phyloP scores from a whole-genome alignment of 2,113 vertebrate genomes.

The Bos indicus region DNA sequence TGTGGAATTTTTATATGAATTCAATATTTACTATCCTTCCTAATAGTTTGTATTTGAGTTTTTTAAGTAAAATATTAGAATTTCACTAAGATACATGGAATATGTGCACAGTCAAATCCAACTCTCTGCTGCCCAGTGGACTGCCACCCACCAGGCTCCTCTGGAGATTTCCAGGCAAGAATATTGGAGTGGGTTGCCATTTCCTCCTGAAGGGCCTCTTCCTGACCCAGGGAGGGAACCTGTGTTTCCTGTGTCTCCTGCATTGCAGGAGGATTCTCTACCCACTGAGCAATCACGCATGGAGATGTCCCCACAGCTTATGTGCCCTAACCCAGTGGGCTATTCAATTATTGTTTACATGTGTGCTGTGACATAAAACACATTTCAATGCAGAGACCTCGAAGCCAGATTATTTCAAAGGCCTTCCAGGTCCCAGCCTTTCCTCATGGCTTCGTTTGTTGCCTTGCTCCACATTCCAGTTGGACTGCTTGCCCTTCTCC shows the following conservation, averaged over 20 bases:
- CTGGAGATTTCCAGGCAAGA: background rate
- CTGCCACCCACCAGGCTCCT: background rate
- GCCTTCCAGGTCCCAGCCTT: background rate
- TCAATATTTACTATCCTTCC: background rate
- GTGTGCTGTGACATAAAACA: background rate
- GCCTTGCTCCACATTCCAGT: background rate
- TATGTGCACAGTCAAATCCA: background rate
- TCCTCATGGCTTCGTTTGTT: background rate
- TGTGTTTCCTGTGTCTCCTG: background rate
- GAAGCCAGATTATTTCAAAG: background rate
- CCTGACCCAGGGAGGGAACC: background rate
- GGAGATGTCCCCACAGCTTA: background rate
- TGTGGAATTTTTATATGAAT: background rate
- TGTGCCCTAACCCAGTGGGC: background rate
- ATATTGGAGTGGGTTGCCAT: background rate
- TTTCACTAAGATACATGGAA: background rate
- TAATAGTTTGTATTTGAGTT: background rate
- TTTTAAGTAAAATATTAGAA: background rate
- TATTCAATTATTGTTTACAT: background rate
- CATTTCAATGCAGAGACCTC: background rate
- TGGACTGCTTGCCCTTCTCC: background rate
- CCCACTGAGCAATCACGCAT: background rate
- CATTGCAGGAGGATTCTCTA: background rate
- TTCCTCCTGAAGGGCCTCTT: background rate
- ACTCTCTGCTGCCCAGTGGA: background rate